Conservation (phyloP, 2,797 vertebrate species). For the Notolabrus celidotus region DNA sequence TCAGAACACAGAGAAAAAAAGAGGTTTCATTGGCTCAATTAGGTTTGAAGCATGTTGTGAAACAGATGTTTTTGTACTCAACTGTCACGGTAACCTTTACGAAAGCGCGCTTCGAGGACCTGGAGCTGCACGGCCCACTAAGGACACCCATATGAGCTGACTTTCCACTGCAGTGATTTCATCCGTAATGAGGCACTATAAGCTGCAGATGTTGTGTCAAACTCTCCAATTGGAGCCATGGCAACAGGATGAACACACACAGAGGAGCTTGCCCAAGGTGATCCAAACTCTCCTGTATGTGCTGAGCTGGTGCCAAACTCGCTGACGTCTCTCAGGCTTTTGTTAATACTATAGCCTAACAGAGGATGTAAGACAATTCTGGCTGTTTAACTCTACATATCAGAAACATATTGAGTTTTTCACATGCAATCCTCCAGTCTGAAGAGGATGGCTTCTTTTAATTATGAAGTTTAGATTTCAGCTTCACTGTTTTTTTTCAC, state of each 20-base stretch:
- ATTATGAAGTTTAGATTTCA: constrained; percentile 49
- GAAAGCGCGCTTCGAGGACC: constrained; percentile 67
- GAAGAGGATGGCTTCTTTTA: constrained; percentile 53
- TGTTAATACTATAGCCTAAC: constrained; percentile 64
- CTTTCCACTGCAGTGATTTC: constrained; percentile 84
- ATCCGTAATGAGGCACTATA: constrained; percentile 84
- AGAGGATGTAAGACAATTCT: constrained; percentile 36
- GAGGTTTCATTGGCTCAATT: constrained; percentile 72
- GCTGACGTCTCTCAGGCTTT: constrained; percentile 61
- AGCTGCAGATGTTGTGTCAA: constrained; percentile 86
- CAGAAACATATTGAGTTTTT: constrained; percentile 63
- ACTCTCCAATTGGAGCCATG: constrained; percentile 75
- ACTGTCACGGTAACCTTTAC: constrained; percentile 79
- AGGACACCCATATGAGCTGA: constrained; percentile 82
- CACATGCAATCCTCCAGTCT: constrained; percentile 38
- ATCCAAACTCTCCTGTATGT: constrained; percentile 80
- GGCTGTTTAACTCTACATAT: constrained; percentile 47
- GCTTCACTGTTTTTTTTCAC: constrained; percentile 48
- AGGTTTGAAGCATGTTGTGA: constrained; percentile 69
- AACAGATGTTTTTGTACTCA: constrained; percentile 82
- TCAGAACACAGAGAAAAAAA: constrained; percentile 51
- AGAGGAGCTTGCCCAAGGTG: constrained; percentile 77
- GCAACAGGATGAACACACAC: constrained; percentile 80
- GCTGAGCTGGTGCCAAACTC: constrained; percentile 71
- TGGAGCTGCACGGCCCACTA: constrained; percentile 72